Conservation (phyloP, 2,888 invertebrate genomes). For the Catocala fraxini region DNA sequence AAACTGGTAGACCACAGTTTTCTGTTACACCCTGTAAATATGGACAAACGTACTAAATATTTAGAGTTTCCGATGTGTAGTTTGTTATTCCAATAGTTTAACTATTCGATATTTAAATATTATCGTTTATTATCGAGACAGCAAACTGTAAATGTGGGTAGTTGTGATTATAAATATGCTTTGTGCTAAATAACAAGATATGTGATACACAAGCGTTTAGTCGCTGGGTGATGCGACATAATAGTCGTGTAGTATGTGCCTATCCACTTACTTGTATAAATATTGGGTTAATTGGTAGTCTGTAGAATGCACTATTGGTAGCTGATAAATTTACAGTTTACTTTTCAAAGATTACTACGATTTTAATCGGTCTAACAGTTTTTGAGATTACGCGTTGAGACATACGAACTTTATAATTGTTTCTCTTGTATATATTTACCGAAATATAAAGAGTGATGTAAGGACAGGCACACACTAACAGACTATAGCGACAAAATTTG, state of each 20-base stretch:
- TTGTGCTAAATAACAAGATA: conserved; percentile 45
- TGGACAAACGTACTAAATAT: too few species aligned
- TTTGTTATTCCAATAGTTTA: neutral
- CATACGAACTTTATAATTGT: too few species aligned
- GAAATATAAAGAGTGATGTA: neutral
- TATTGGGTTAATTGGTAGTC: neutral
- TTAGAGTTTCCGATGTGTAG: too few species aligned
- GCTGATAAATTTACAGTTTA: too few species aligned
- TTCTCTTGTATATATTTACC: too few species aligned
- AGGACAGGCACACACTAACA: neutral
- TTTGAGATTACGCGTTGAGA: too few species aligned
- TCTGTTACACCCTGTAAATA: too few species aligned
- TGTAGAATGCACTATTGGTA: neutral
- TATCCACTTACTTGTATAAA: neutral
- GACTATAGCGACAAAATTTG: conserved; percentile 10
- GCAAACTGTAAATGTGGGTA: neutral
- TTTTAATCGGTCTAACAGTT: too few species aligned
- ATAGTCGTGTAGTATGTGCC: neutral
- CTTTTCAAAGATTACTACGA: too few species aligned
- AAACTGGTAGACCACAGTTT: too few species aligned
- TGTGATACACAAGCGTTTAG: conserved; percentile 31
- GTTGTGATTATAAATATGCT: conserved; percentile 6
- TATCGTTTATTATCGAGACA: neutral
- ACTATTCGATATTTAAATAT: conserved; percentile 2
- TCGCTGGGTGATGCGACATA: conserved; percentile 11